A percentile compares a stretch with the other conserved stretches of the same genome.
Evolutionary conservation across 2,797 vertebrate species (phyloP).

Genomic region (Percopsis omiscomaycus): DNA sequence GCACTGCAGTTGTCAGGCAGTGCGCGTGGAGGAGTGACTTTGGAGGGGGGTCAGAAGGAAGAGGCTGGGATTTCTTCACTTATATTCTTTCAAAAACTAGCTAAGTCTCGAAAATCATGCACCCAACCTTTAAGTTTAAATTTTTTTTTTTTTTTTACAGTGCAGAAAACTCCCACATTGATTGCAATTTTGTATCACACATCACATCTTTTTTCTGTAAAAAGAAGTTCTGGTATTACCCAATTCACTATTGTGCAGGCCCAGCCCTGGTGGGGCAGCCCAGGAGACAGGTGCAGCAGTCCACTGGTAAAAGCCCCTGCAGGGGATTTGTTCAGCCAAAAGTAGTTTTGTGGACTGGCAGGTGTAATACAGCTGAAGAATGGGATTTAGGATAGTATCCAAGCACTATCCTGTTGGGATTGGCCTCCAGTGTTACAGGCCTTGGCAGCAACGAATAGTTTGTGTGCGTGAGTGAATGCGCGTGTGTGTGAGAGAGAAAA

Average conservation of each 20-base stretch:
- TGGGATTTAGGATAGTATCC: conserved; percentile 36
- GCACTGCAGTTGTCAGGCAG: too few species aligned
- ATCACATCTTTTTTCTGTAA: neutral
- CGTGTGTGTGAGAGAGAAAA: neutral
- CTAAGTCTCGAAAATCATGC: too few species aligned
- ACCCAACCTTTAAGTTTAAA: too few species aligned
- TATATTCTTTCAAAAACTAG: too few species aligned
- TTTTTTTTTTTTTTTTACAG: too few species aligned
- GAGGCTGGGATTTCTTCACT: too few species aligned
- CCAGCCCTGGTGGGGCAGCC: neutral
- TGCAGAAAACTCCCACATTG: too few species aligned
- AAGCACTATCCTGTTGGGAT: conserved; percentile 19
- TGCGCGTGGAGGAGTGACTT: too few species aligned
- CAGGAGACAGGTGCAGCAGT: neutral
- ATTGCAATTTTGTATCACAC: too few species aligned
- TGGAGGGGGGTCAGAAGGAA: too few species aligned
- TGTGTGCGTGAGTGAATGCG: neutral
- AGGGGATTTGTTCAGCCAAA: conserved; percentile 34
- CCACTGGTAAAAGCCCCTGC: conserved; percentile 5
- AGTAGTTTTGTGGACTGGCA: conserved; percentile 30
- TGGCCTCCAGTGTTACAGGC: neutral
- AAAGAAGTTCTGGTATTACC: neutral
- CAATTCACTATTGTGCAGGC: neutral
- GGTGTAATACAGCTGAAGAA: conserved; percentile 45
- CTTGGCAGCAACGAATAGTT: neutral